A percentile compares a stretch with the other conserved stretches of the same genome.
Conservation (phyloP, 2,797 vertebrate species). For the Xiphophorus birchmanni region DNA sequence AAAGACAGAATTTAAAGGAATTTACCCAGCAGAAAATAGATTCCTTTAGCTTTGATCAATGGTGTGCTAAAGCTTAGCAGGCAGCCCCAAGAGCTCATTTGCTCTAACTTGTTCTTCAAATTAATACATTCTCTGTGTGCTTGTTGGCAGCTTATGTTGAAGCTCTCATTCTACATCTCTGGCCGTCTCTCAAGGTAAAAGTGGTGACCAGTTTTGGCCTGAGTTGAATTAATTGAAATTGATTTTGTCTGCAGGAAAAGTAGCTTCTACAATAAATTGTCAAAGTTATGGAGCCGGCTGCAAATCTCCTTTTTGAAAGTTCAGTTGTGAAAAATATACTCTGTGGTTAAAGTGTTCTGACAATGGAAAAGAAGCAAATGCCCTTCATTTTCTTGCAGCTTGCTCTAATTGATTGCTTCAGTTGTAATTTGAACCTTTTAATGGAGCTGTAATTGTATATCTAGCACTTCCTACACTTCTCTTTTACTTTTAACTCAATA, state of each 20-base stretch:
- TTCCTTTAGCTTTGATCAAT: conserved; percentile 42
- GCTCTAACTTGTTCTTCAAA: conserved; percentile 46
- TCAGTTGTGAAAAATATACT: conserved; percentile 36
- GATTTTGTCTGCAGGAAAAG: conserved; percentile 70
- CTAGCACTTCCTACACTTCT: conserved; percentile 12
- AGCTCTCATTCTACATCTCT: conserved; percentile 50
- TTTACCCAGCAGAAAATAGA: conserved; percentile 28
- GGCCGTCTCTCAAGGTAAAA: conserved; percentile 34
- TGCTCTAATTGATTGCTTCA: conserved; percentile 22
- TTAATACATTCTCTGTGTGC: conserved; percentile 38
- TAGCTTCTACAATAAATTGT: conserved; percentile 70
- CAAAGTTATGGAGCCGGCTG: conserved; percentile 37
- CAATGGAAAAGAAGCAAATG: conserved; percentile 5
- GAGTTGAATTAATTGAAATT: conserved; percentile 78
- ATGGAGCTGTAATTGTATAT: conserved; percentile 39
- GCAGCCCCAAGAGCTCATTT: conserved; percentile 26
- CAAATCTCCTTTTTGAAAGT: conserved; percentile 51
- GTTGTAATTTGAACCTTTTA: conserved; percentile 25
- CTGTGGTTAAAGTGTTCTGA: conserved; percentile 32
- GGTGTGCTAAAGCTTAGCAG: conserved; percentile 8
- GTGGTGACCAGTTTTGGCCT: conserved; percentile 41
- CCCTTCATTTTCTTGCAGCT: neutral
- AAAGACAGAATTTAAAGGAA: conserved; percentile 30
- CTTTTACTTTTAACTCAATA: conserved; percentile 34
- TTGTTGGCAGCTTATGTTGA: conserved; percentile 45